phyloP scores from a whole-genome alignment of 2,113 vertebrate species.

The Tringa solitaria region DNA sequence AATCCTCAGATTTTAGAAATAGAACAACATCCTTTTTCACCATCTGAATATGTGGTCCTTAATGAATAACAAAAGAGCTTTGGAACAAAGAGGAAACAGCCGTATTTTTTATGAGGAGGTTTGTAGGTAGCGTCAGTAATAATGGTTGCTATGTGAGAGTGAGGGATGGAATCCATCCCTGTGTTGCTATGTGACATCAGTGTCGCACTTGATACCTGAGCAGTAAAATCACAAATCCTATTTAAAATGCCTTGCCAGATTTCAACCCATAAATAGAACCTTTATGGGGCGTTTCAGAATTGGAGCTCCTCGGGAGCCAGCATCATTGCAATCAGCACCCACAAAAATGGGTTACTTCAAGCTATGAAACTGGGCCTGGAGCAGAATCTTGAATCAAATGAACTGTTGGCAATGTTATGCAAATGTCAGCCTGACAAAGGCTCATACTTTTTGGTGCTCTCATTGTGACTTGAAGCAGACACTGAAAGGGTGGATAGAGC shows the following conservation, averaged over 20 bases:
- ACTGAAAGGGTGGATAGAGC: not conserved
- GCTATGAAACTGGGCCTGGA: not conserved
- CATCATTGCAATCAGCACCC: not conserved
- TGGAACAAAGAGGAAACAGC: not conserved
- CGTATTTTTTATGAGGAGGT: not conserved
- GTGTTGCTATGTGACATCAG: not conserved
- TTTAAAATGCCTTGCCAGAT: not conserved
- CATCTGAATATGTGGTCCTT: not conserved
- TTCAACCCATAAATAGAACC: not conserved
- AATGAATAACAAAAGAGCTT: not conserved
- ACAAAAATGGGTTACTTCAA: not conserved
- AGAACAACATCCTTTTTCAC: not conserved
- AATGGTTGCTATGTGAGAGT: not conserved
- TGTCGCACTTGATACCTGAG: not conserved
- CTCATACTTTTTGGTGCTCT: not conserved
- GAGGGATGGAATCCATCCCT: not conserved
- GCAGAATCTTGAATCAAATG: not conserved
- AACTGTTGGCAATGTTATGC: not conserved
- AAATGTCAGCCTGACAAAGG: not conserved
- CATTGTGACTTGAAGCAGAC: not conserved
- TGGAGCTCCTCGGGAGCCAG: not conserved
- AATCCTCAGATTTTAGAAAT: not conserved
- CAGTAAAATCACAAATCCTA: not conserved
- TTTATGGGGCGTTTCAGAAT: not conserved
- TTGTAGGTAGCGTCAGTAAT: not conserved